These are phyloP conservation scores for Scophthalmus maximus DNA, from an alignment of 2,113 vertebrate genomes.

Conservation along the genomic window DNA sequence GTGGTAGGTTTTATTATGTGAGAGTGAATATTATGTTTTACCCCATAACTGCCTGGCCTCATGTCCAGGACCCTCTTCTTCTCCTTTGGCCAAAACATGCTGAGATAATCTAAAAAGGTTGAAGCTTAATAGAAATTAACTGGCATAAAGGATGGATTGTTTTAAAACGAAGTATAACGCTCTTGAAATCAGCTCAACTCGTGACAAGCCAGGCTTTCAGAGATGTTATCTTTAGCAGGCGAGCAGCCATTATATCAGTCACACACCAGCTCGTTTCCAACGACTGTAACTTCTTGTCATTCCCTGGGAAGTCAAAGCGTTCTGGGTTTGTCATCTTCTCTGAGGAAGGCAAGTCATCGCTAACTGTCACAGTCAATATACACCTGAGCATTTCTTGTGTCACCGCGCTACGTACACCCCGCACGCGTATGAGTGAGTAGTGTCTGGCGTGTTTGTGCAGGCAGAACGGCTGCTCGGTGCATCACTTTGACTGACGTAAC, in stretches of 20 bases:
- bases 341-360: conserved; percentile 77
- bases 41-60: too few relatives aligned
- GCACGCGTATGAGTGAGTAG: conserved; percentile 65
- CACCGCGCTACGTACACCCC: conserved; percentile 67
- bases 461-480: conserved; percentile 74
- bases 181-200: conserved; percentile 48
- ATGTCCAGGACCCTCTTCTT: background rate
- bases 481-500: conserved; percentile 83
- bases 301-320: conserved; percentile 72
- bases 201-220: conserved; percentile 55
- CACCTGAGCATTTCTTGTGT: conserved; percentile 80
- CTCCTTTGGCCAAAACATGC: background rate
- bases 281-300: conserved; percentile 74
- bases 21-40: conserved; percentile 2
- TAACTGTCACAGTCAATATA: conserved; percentile 80
- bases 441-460: conserved; percentile 68
- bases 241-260: conserved; percentile 74
- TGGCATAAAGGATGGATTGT: background rate
- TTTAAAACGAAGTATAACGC: conserved; percentile 11
- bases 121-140: conserved; percentile 14
- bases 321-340: conserved; percentile 77
- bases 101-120: conserved; percentile 4
- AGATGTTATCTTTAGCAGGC: conserved; percentile 57
- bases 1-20: background rate
- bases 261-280: conserved; percentile 70